Conservation (phyloP, 2,888 invertebrate genomes). For the Taphrorychus bicolor region DNA sequence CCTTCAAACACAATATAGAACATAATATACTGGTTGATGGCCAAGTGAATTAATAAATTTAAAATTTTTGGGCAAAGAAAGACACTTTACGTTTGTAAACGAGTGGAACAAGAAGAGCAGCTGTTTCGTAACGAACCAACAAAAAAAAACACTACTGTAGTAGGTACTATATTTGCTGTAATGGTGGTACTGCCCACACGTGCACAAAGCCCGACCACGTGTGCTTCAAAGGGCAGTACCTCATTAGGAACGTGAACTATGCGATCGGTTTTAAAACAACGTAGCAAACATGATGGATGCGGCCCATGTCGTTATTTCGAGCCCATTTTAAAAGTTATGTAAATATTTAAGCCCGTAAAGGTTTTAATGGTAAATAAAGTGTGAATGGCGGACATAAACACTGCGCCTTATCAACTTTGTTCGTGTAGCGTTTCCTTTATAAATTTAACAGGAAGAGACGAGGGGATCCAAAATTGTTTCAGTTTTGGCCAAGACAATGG, state of each 20-base stretch:
- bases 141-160: no score
- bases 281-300: neutral
- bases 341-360: conserved; percentile 15
- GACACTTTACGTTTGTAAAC: neutral
- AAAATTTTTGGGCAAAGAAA: neutral
- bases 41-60: neutral
- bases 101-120: neutral
- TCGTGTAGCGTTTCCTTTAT: neutral
- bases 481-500: no score
- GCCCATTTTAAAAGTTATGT: conserved; percentile 9
- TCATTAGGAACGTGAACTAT: neutral
- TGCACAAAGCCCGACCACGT: neutral
- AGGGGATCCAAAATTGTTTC: neutral
- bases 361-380: conserved; percentile 9
- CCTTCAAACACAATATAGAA: neutral
- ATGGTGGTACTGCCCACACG: neutral
- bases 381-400: conserved; percentile 9
- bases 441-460: neutral
- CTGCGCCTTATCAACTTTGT: neutral
- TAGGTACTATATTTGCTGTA: no score
- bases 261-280: no score
- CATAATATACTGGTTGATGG: neutral
- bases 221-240: neutral
- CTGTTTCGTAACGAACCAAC: neutral
- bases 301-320: conserved; percentile 1